Percentiles rank a stretch among this genome's conserved stretches.
Evolutionary conservation across 2,113 vertebrate species (phyloP).

Genomic region (Lasiurus cinereus): DNA sequence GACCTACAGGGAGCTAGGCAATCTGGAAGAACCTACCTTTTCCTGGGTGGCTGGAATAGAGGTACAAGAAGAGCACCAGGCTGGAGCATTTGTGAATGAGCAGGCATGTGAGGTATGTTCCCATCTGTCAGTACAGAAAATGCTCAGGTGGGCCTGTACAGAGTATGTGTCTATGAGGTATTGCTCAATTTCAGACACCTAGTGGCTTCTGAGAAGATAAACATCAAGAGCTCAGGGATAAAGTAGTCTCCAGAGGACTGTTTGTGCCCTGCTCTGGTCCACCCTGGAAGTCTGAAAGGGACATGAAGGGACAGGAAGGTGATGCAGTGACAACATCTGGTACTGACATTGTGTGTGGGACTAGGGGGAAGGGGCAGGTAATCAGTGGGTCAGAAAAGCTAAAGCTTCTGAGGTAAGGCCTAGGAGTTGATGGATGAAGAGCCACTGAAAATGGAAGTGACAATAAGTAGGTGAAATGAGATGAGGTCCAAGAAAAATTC

Average conservation of each 20-base stretch:
- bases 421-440: background rate
- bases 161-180: fast-evolving
- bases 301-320: background rate
- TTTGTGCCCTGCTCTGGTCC: background rate
- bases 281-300: background rate
- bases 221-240: background rate
- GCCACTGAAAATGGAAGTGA: background rate
- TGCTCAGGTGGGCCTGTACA: too few species aligned
- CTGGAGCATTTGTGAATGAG: background rate
- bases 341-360: background rate
- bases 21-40: background rate
- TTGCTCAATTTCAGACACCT: background rate
- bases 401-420: background rate
- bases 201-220: background rate
- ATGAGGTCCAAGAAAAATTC: background rate
- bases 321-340: background rate
- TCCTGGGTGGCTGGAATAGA: background rate
- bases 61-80: background rate
- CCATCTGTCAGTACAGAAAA: background rate
- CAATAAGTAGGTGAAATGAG: background rate
- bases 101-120: background rate
- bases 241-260: background rate
- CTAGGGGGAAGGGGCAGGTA: background rate
- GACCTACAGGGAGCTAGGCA: background rate
- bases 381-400: background rate